These are phyloP conservation scores for Drosophila prosaltans DNA, from an alignment of 1,140 invertebrate species.

Conservation along the genomic window DNA sequence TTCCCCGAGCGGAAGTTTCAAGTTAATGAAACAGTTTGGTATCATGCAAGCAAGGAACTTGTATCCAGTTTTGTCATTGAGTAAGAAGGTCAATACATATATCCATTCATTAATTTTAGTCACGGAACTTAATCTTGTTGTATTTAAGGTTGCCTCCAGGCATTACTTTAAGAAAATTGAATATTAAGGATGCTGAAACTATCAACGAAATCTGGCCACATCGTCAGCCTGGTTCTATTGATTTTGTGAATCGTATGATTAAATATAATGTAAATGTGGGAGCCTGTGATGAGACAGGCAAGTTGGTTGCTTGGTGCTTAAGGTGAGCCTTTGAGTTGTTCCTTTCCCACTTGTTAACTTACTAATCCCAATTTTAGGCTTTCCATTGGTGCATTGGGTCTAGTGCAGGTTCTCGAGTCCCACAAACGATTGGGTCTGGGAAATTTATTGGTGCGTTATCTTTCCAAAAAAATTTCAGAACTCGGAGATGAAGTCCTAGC, in stretches of 20 bases:
- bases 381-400: constrained; percentile 63
- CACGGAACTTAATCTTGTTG: neutral
- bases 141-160: constrained; percentile 12
- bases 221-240: constrained; percentile 41
- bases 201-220: constrained; percentile 74
- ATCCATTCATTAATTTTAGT: too few species aligned
- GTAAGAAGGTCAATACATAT: constrained; percentile 38
- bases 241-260: constrained; percentile 58
- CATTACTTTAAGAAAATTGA: constrained; percentile 33
- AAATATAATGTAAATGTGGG: constrained; percentile 54
- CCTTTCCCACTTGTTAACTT: too few species aligned
- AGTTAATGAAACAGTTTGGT: constrained; percentile 33
- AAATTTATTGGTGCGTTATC: constrained; percentile 54
- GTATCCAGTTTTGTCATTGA: constrained; percentile 41
- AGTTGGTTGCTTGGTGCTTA: constrained; percentile 73
- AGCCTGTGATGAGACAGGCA: constrained; percentile 52
- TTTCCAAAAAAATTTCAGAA: constrained; percentile 58
- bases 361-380: constrained; percentile 32
- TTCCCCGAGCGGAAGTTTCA: neutral
- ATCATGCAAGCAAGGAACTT: constrained; percentile 44
- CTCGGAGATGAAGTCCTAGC: constrained; percentile 63
- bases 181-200: constrained; percentile 43
- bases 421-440: constrained; percentile 71
- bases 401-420: constrained; percentile 65
- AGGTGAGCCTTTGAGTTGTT: constrained; percentile 29